Base-by-base conservation (phyloP, 1,140 invertebrate species). In the Palaemon carinicauda region DNA sequence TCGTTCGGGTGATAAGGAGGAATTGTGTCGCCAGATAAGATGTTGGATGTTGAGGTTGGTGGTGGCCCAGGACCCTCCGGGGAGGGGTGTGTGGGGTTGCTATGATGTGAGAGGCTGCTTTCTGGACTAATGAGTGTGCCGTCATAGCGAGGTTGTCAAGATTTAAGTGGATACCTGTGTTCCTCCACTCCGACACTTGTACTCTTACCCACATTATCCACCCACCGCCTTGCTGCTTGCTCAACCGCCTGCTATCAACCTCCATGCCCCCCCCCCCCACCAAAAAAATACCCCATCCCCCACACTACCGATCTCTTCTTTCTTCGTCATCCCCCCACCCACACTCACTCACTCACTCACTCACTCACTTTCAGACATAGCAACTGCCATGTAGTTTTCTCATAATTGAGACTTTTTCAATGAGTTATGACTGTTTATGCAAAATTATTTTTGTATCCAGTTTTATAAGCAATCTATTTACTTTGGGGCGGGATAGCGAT, bases 151-250 rank as follows among this genome's bases (percentile, higher is more conserved):
- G 78, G 78, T 33, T 31, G 78, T 12, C 52, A 33, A 54, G 19
- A 60, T 69, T 27, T 54, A 56, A 80, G 78, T 80, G 78, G 78
- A 80, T n/a, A 56, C 52, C 54, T 54, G 54, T 80, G 78, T 80
- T 80, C 53, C 24, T 10, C 52, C 52, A 10, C 27, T 52, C 33
- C 56, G 54, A 80, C 53, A 80, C 53, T 31, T 60, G 78, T 60
- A 52, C 78, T 27, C 12, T n/a, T 54, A 54, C 52, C 75, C 52
- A 50, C 75, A 50, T 31, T 54, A 77, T 51, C 33, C 74, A 33
- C 41, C 33, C 33, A 41, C 74, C 27, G 41, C 41, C 65, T 69
- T 69, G 14, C 65, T 31, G 24, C 65, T 41, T 41, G 41, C 41
- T 41, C 41, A 41, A 21, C 12, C 60, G n/a, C 65, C 24, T 17